A percentile compares a stretch with the other conserved stretches of the same genome.
Conservation (phyloP, 2,797 vertebrate species). For the Chaetodon trifasciatus region DNA sequence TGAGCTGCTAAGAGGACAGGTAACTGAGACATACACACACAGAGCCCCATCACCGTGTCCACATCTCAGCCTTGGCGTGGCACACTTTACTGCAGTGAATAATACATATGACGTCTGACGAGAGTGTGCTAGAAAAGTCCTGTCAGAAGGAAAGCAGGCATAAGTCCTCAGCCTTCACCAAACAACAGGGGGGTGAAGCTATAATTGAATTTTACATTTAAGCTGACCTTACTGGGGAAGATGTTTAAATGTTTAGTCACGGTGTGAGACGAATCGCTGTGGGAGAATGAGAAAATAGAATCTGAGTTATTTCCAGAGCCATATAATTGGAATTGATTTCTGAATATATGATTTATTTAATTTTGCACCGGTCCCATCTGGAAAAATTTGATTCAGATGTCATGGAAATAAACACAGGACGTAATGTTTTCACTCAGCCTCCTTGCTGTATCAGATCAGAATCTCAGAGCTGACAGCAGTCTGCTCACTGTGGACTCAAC, state of each 20-base stretch:
- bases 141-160: slow-evolving; percentile 13
- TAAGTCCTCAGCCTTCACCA: slow-evolving; percentile 14
- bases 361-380: slow-evolving; percentile 47
- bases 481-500: not conserved
- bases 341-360: slow-evolving; percentile 41
- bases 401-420: slow-evolving; percentile 54
- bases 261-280: slow-evolving; percentile 33
- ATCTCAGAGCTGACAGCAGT: slow-evolving; percentile 4
- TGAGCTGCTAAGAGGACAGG: slow-evolving; percentile 95
- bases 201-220: slow-evolving; percentile 52
- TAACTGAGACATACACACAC: slow-evolving; percentile 62
- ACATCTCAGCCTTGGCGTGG: slow-evolving; percentile 15
- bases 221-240: slow-evolving; percentile 43
- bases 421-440: slow-evolving; percentile 13
- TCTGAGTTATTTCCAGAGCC: slow-evolving; percentile 47
- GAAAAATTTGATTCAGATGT: slow-evolving; percentile 53
- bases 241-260: slow-evolving; percentile 54
- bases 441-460: not conserved
- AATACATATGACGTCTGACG: slow-evolving; percentile 42
- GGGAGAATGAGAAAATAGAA: slow-evolving; percentile 40
- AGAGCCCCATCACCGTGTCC: not conserved
- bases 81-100: slow-evolving; percentile 38
- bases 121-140: slow-evolving; percentile 19
- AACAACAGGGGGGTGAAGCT: slow-evolving; percentile 23
- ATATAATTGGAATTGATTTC: slow-evolving; percentile 66